A percentile compares a stretch with the other conserved stretches of the same genome.
Conservation (phyloP, 2,888 invertebrate genomes). For the Erebia ligea region DNA sequence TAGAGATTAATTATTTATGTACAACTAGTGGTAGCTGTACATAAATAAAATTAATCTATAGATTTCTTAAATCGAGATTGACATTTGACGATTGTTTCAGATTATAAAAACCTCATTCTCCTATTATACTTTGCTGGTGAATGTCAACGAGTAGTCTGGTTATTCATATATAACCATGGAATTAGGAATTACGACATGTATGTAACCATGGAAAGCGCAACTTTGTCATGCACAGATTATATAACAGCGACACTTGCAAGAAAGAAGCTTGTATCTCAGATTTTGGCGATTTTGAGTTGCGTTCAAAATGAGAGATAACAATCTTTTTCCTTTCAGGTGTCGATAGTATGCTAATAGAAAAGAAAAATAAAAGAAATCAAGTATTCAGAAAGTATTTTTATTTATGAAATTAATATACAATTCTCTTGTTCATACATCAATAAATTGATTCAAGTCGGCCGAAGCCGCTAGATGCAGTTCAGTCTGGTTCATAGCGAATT, state of each 20-base stretch:
- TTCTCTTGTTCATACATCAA: slow-evolving; percentile 74
- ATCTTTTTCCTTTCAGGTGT: not conserved
- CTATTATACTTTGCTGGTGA: slow-evolving; percentile 72
- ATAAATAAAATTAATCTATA: no score
- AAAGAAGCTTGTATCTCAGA: no score
- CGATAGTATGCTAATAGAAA: slow-evolving; percentile 44
- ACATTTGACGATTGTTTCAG: slow-evolving; percentile 48
- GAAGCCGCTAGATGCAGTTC: slow-evolving; percentile 53
- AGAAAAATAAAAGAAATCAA: slow-evolving; percentile 24
- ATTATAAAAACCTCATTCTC: slow-evolving; percentile 77
- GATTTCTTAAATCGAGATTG: no score
- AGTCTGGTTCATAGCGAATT: slow-evolving; percentile 53
- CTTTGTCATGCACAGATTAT: no score
- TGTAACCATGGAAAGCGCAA: no score
- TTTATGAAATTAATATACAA: slow-evolving; percentile 82
- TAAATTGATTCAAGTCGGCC: slow-evolving; percentile 66
- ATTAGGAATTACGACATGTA: no score
- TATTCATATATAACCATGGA: no score
- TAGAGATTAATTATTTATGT: no score
- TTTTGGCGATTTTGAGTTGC: no score
- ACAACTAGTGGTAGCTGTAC: no score
- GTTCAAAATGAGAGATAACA: no score
- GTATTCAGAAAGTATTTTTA: slow-evolving; percentile 75
- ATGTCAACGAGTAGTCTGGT: slow-evolving; percentile 62
- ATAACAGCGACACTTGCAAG: no score